A percentile compares a stretch with the other conserved stretches of the same genome.
phyloP scores from a whole-genome alignment of 2,888 invertebrate genomes.

The Acholoe squamosa region DNA sequence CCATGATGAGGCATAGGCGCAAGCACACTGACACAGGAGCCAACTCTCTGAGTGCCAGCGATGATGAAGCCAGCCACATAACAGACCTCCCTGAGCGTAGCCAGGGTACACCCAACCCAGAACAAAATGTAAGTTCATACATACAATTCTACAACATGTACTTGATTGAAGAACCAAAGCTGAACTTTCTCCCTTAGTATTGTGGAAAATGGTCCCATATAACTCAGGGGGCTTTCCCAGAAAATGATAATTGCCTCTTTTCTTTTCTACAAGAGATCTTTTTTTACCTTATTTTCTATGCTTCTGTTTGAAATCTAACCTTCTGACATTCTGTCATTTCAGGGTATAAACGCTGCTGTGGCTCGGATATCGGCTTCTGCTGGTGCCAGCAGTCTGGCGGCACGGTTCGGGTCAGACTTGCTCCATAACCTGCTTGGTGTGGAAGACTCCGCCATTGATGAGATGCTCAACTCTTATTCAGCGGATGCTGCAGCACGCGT shows the following conservation, averaged over 20 bases:
- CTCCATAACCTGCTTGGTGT: conserved; percentile 95
- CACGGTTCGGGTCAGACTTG: conserved; percentile 85
- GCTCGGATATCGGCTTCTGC: neutral
- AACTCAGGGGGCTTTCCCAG: neutral
- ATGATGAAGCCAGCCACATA: conserved; percentile 73
- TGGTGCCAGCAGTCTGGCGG: neutral
- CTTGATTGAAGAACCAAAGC: no score
- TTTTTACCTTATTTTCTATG: no score
- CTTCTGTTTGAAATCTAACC: no score
- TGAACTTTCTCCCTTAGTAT: no score
- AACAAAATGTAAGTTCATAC: neutral
- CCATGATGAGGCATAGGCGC: conserved; percentile 95
- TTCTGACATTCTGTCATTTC: no score
- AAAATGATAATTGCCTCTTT: neutral
- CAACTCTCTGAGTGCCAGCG: conserved; percentile 72
- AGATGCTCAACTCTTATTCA: conserved; percentile 88
- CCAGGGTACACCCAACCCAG: neutral
- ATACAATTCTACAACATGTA: no score
- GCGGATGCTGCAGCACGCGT: conserved; percentile 92
- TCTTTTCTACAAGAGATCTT: neutral
- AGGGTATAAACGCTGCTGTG: neutral
- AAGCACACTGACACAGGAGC: conserved; percentile 86
- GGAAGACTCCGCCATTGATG: conserved; percentile 92
- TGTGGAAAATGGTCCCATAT: no score
- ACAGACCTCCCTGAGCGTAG: neutral